Percentiles rank a stretch among this genome's conserved stretches.
Evolutionary conservation across 2,797 vertebrate genomes (phyloP).

Genomic region (Kryptopterus vitreolus): DNA sequence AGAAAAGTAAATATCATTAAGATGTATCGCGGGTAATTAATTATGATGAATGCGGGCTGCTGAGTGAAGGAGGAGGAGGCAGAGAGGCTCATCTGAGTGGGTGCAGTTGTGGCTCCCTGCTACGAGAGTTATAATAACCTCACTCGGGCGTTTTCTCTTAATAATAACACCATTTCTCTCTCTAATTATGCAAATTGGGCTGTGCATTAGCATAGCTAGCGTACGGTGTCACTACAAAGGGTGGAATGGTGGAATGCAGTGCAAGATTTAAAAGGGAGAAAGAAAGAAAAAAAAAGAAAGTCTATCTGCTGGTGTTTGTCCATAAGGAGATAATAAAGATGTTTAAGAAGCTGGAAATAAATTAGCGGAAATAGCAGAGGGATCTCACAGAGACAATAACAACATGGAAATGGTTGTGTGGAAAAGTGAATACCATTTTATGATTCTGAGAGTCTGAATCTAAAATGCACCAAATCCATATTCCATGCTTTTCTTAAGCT

Average conservation of each 20-base stretch:
- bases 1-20: conserved; percentile 79
- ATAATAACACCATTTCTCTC: conserved; percentile 76
- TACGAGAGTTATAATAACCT: conserved; percentile 78
- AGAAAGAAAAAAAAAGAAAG: not conserved
- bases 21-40: conserved; percentile 77
- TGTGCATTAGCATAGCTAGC: conserved; percentile 70
- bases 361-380: conserved; percentile 32
- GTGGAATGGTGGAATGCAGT: conserved; percentile 59
- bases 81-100: conserved; percentile 60
- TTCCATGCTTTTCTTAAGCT: not conserved
- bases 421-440: not conserved
- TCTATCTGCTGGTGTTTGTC: conserved; percentile 25
- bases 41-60: conserved; percentile 67
- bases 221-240: conserved; percentile 55
- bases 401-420: conserved; percentile 12
- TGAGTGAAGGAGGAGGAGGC: conserved; percentile 60
- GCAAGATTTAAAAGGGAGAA: conserved; percentile 54
- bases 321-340: conserved; percentile 45
- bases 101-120: conserved; percentile 68
- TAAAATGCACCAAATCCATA: not conserved
- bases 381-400: not conserved
- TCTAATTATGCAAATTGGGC: conserved; percentile 72
- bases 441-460: not conserved
- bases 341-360: conserved; percentile 50
- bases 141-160: conserved; percentile 71